Conservation (phyloP, 2,797 vertebrate genomes). For the Chelon labrosus region DNA sequence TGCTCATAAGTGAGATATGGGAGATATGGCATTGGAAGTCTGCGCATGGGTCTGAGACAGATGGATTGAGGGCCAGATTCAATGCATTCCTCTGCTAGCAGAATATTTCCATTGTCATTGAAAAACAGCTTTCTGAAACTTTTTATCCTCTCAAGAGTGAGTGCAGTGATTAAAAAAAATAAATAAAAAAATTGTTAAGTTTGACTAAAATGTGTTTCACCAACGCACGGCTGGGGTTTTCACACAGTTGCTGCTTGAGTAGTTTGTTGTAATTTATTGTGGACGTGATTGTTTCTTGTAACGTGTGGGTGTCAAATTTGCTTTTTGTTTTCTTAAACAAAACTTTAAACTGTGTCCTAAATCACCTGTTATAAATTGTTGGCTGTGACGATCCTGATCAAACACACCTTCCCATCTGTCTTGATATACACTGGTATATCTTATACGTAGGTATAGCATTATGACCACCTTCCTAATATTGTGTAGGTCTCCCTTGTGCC, state of each 20-base stretch:
- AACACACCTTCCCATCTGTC: too few relatives aligned
- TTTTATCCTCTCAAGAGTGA: slow-evolving; percentile 29
- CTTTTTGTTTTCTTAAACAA: too few relatives aligned
- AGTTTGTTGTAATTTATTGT: too few relatives aligned
- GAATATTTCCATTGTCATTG: slow-evolving; percentile 47
- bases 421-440: too few relatives aligned
- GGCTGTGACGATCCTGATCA: too few relatives aligned
- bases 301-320: too few relatives aligned
- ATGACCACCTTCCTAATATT: too few relatives aligned
- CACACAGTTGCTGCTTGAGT: background rate
- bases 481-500: too few relatives aligned
- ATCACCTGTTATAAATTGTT: too few relatives aligned
- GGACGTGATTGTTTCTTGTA: too few relatives aligned
- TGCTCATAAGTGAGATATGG: background rate
- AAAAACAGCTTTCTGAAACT: slow-evolving; percentile 48
- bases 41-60: background rate
- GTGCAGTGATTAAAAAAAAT: slow-evolving; percentile 8
- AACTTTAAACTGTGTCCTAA: too few relatives aligned
- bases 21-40: background rate
- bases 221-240: background rate
- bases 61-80: slow-evolving; percentile 23
- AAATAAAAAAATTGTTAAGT: slow-evolving; percentile 24
- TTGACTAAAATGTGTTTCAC: slow-evolving; percentile 1
- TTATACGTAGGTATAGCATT: too few relatives aligned
- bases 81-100: slow-evolving; percentile 15